Evolutionary conservation across 2,888 invertebrate species (phyloP), one percentile per base, ranked within the genome.

Genomic region (Habroteleia sp.): DNA sequence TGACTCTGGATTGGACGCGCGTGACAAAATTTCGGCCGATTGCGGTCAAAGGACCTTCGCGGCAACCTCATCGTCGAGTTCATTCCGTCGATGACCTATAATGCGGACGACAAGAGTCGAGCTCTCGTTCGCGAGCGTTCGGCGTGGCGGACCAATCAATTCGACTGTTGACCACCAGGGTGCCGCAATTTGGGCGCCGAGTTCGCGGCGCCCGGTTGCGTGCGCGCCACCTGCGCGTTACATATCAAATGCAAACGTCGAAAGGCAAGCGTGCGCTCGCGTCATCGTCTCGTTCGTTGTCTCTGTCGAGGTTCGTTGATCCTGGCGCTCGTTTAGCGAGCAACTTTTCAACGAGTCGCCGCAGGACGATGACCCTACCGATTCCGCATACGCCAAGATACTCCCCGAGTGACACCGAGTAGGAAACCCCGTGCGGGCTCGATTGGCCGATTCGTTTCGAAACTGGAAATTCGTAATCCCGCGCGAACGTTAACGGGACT

Each of bases 291-390:
- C 48, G 62, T 63, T 68, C 72, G 56, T 69, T 72, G 68, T 73
- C 68, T 60, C 58, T 50, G 72, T 63, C 69, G 63, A 46, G 73
- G 77, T 77, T 77, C 75, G 75, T 75, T 77, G 75, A 77, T 77
- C 77, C 74, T 74, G 62, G 60, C 72, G 77, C 54, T 65, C 68
- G 72, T 77, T 79, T 77, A 71, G 77, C 66, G 50, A 77, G 75
- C 68, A 69, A 77, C 76, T 77, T 80, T 79, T 74, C n/a, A n/a
- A 76, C 80, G 76, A n/a, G n/a, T 72, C 78, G 79, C 74, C 69
- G 77, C 76, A 71, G 84, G 84, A 78, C 83, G 81, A 83, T 83
- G 84, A 84, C 83, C 84, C 80, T 69, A 37, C 44, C 39, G 72
- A 72, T 74, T 66, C 54, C 72, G 54, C 74, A 62, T 74, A 72